phyloP scores from a whole-genome alignment of 2,797 vertebrate genomes.

The Notoglanidium macrostoma region DNA sequence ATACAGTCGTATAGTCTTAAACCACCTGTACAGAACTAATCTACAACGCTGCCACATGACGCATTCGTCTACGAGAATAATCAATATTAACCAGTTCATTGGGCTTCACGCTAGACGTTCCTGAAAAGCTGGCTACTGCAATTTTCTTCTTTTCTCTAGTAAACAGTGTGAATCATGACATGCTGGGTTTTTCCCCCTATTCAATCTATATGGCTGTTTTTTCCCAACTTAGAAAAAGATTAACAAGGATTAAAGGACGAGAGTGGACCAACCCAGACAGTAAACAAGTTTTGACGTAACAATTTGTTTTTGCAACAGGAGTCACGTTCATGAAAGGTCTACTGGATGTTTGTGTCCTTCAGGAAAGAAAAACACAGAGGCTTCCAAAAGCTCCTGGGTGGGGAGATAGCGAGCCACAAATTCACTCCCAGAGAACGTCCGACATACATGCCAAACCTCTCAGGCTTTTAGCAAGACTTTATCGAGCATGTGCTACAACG shows the following conservation, averaged over 20 bases:
- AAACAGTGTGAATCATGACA: slow-evolving; percentile 26
- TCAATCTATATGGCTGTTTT: not conserved
- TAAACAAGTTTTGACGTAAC: slow-evolving; percentile 23
- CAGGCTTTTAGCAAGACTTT: slow-evolving; percentile 34
- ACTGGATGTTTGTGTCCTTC: slow-evolving; percentile 34
- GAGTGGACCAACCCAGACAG: slow-evolving; percentile 1
- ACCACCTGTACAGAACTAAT: not conserved
- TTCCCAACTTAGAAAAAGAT: not conserved
- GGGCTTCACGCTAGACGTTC: slow-evolving; percentile 15
- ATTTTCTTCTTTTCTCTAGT: slow-evolving; percentile 8
- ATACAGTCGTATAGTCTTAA: not conserved
- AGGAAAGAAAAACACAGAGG: slow-evolving; percentile 49
- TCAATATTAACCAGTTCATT: slow-evolving; percentile 29
- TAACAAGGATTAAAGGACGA: not conserved
- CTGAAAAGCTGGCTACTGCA: not conserved
- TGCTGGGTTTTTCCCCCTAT: not conserved
- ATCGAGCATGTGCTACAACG: slow-evolving; percentile 30
- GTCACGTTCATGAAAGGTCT: slow-evolving; percentile 39
- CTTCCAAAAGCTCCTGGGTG: slow-evolving; percentile 39
- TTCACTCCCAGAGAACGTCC: slow-evolving; percentile 23
- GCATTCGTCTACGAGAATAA: slow-evolving; percentile 18
- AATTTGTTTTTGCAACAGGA: slow-evolving; percentile 38
- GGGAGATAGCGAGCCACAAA: slow-evolving; percentile 39
- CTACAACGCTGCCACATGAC: not conserved
- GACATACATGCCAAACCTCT: slow-evolving; percentile 35